These are phyloP conservation scores for Callithrix jacchus DNA, from an alignment of 2,113 vertebrate genomes.

Conservation along the genomic window DNA sequence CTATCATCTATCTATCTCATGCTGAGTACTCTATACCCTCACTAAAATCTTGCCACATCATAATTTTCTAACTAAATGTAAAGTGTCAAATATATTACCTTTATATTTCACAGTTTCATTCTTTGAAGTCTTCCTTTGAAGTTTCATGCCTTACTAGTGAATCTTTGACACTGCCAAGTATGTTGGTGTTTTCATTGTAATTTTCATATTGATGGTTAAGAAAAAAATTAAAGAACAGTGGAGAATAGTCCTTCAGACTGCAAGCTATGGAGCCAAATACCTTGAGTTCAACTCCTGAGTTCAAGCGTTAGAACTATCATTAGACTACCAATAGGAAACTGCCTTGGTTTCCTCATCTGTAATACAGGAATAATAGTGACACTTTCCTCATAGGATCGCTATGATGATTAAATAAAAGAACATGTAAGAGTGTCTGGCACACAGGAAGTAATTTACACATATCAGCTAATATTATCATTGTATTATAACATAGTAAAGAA, in stretches of 20 bases:
- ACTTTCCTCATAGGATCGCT: not conserved
- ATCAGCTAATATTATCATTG: not conserved
- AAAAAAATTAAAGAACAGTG: not conserved
- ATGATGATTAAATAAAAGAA: not conserved
- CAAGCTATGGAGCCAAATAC: not conserved
- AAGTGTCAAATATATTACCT: slow-evolving; percentile 6
- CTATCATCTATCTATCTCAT: not conserved
- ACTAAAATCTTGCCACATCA: not conserved
- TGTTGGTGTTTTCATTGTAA: not conserved
- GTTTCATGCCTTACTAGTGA: not conserved
- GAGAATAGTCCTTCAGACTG: not conserved
- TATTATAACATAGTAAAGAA: not conserved
- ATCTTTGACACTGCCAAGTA: not conserved
- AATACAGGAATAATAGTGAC: not conserved
- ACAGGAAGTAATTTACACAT: not conserved
- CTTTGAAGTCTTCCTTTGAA: not conserved
- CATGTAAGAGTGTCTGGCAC: not conserved
- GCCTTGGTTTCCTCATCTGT: not conserved
- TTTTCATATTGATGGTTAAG: not conserved
- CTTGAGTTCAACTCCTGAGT: not conserved
- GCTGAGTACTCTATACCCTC: not conserved
- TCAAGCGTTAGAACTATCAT: not conserved
- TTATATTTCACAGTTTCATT: not conserved
- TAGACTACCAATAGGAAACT: not conserved
- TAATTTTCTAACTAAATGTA: not conserved